Base-by-base conservation (phyloP, 2,888 invertebrate species). In the Eulithis prunata region DNA sequence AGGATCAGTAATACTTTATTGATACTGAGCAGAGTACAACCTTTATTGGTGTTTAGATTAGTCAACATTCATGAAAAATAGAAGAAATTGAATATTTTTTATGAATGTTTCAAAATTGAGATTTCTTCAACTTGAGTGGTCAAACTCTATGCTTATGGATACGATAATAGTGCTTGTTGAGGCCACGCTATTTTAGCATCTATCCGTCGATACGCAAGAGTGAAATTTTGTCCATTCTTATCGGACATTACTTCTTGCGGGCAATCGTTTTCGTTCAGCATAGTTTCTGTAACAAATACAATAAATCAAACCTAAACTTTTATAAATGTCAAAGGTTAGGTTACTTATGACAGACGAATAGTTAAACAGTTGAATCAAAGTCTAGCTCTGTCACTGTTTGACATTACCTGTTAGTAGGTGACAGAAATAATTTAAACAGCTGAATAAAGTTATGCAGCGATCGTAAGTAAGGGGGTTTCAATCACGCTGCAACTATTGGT, bases 171-270 rank as follows among this genome's bases (percentile, higher is more conserved):
- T 0, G 93, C 93, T 72, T 94, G 94, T 73, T 95, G 95, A 63
- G 99, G 99, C 99, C 99, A 99, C 65, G 98, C 98, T 76, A 99
- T 99, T 92, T 98, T 99, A 38, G 98, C 98, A 84, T 98, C 99
- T 86, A 97, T 97, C 70, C 99, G 94, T 90, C 99, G 98, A 93
- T 98, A 99, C 14, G 98, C 99, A 87, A 99, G 95, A 85, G 98
- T 96, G 89, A 97, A 98, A 81, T 98, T 97, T 82, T 96, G 96
- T 61, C 96, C 96, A 75, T 94, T 95, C 75, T 95, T 94, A 74
- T 94, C 94, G 28, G 94, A 90, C 86, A 97, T 96, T 49, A 98
- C 95, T 82, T 97, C 96, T 93, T 98, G 98, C 1, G 98, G 98
- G 79, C 97, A 98, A 83, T 98, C 98, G 74, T 96, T 95, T 78